Conservation (phyloP, 1,140 invertebrate genomes). For the Drosophila eugracilis region DNA sequence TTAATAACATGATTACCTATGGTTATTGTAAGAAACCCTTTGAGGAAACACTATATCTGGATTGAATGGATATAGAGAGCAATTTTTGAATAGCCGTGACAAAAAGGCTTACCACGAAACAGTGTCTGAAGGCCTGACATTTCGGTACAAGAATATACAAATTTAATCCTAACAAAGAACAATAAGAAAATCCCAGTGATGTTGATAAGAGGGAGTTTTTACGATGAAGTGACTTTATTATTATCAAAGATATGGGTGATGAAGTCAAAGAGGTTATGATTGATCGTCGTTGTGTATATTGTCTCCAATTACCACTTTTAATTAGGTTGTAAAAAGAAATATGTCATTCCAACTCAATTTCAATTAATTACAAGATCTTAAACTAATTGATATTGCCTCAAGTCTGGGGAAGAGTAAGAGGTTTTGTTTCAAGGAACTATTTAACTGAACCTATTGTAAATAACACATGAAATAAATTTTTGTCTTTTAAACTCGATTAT, state of each 20-base stretch:
- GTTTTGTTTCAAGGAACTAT: no score
- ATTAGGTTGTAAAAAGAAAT: constrained; percentile 6
- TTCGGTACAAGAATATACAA: neutral
- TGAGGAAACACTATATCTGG: neutral
- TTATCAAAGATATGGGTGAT: neutral
- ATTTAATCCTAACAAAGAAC: neutral
- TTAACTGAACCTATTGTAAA: no score
- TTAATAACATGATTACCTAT: constrained; percentile 24
- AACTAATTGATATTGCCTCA: neutral
- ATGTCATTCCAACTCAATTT: neutral
- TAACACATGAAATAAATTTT: neutral
- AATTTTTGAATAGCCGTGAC: neutral
- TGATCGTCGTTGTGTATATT: no score
- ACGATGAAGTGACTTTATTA: neutral
- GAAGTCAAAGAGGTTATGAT: neutral
- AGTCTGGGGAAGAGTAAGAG: no score
- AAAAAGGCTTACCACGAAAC: neutral
- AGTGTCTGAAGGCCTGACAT: no score
- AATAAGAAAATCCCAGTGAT: neutral
- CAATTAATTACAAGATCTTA: neutral
- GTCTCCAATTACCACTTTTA: neutral
- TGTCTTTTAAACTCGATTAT: neutral
- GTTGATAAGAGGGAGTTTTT: neutral
- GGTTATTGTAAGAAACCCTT: neutral
- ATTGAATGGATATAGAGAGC: neutral